Percentiles rank a stretch among this genome's conserved stretches.
Evolutionary conservation across 2,797 vertebrate genomes (phyloP).

Genomic region (Capromys pilorides): DNA sequence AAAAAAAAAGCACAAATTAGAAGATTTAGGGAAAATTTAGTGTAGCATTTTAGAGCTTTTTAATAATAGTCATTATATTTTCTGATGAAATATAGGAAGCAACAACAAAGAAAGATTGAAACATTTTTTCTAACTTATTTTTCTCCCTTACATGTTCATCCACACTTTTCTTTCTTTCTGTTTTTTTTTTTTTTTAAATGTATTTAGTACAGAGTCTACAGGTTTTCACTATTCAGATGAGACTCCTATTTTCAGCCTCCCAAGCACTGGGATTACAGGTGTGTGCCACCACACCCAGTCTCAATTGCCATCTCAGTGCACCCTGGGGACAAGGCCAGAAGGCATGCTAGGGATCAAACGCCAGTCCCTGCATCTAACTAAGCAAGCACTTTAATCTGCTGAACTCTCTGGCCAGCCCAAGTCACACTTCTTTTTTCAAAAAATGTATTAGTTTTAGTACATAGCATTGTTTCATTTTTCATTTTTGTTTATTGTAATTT

Average conservation of each 20-base stretch:
- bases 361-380: too few relatives aligned
- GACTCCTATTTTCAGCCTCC: too few relatives aligned
- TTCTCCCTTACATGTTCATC: background rate
- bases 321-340: too few relatives aligned
- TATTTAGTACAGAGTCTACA: too few relatives aligned
- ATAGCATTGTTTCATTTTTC: background rate
- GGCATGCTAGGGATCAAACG: too few relatives aligned
- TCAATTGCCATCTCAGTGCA: too few relatives aligned
- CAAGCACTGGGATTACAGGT: too few relatives aligned
- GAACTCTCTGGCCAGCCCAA: too few relatives aligned
- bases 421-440: background rate
- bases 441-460: background rate
- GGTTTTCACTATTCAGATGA: too few relatives aligned
- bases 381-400: too few relatives aligned
- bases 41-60: conserved; percentile 16
- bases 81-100: background rate
- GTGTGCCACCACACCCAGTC: too few relatives aligned
- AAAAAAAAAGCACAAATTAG: background rate
- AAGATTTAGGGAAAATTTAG: conserved; percentile 25
- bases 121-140: background rate
- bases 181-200: too few relatives aligned
- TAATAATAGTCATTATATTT: background rate
- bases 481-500: background rate
- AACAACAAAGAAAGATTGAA: background rate
- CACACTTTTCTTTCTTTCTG: background rate